Evolutionary conservation across 2,113 vertebrate species (phyloP).

Genomic region (Ia io): DNA sequence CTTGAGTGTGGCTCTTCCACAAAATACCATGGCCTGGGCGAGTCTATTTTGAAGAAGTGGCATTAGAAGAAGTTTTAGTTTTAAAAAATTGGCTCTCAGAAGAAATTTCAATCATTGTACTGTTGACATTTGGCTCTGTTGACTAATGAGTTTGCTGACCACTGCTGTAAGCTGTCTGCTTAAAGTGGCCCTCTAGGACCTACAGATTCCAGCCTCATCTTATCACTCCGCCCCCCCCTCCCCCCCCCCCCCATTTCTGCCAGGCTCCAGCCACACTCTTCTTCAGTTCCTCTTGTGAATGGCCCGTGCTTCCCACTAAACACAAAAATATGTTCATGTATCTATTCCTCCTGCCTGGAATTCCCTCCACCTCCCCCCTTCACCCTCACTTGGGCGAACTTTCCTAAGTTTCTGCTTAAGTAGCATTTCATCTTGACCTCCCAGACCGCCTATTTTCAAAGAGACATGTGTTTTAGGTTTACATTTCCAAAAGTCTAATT

Average conservation of each 20-base stretch:
- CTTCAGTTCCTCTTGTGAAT: neutral
- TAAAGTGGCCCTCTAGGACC: neutral
- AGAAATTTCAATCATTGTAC: no score
- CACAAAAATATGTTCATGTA: neutral
- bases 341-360: neutral
- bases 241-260: fast-evolving
- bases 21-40: no score
- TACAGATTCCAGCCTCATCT: neutral
- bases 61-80: no score
- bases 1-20: no score
- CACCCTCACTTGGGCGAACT: neutral
- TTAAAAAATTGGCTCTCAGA: no score
- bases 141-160: no score
- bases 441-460: neutral
- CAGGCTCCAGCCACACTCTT: neutral
- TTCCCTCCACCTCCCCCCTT: neutral
- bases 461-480: neutral
- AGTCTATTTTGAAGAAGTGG: no score
- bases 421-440: neutral
- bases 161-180: neutral
- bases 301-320: neutral
- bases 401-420: neutral
- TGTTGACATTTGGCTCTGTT: no score
- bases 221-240: fast-evolving
- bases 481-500: neutral